Percentiles rank a stretch among this genome's conserved stretches.
Evolutionary conservation across 2,113 vertebrate genomes (phyloP).

Genomic region (Lepidothrix coronata): DNA sequence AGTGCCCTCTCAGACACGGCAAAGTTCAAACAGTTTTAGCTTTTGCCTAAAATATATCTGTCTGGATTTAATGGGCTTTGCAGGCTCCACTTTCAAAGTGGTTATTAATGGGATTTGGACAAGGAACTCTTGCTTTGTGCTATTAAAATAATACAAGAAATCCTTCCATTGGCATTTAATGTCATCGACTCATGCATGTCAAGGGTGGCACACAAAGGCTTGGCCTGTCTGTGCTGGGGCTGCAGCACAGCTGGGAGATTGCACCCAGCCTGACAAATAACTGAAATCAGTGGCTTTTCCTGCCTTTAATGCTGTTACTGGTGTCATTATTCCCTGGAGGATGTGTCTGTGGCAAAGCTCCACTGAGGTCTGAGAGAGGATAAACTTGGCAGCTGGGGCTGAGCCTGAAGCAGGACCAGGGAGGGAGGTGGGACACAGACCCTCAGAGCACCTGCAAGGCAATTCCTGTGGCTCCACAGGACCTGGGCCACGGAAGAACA

Average conservation of each 20-base stretch:
- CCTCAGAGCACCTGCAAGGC: background rate
- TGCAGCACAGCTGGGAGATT: background rate
- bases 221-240: background rate
- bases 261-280: background rate
- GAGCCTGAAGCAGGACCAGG: fast-evolving
- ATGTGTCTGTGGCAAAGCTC: background rate
- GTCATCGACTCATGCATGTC: background rate
- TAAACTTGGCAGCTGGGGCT: background rate
- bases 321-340: background rate
- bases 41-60: slow-evolving; percentile 8
- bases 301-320: background rate
- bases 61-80: slow-evolving; percentile 35
- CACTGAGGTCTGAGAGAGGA: background rate
- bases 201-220: background rate
- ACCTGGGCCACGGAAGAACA: fast-evolving
- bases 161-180: background rate
- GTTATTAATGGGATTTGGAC: slow-evolving; percentile 26
- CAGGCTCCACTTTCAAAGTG: background rate
- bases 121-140: background rate
- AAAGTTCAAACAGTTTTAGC: slow-evolving; percentile 13
- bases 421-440: background rate
- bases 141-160: background rate
- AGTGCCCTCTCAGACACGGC: background rate
- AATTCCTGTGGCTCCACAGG: background rate
- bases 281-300: background rate